These are phyloP conservation scores for Novumbra hubbsi DNA, from an alignment of 2,797 vertebrate genomes.

Conservation along the genomic window DNA sequence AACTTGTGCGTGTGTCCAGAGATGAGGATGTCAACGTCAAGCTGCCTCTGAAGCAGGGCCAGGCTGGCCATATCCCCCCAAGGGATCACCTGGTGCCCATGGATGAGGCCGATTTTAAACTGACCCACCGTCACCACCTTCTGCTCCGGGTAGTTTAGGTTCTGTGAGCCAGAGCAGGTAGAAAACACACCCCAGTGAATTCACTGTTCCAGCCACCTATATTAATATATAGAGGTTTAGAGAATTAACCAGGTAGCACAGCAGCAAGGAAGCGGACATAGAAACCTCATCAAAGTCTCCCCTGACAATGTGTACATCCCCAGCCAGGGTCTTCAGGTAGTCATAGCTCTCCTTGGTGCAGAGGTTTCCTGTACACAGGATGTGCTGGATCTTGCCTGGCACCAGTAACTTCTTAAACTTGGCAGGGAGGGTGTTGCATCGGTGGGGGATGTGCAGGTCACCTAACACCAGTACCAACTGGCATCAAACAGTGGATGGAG, in stretches of 20 bases:
- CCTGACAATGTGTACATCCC: constrained; percentile 95
- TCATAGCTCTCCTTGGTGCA: constrained; percentile 99
- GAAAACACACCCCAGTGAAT: neutral
- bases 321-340: constrained; percentile 98
- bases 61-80: constrained; percentile 98
- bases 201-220: neutral
- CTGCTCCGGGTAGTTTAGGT: constrained; percentile 97
- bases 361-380: constrained; percentile 98
- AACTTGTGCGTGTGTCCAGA: constrained; percentile 99
- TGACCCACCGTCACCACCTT: constrained; percentile 99
- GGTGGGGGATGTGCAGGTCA: constrained; percentile 97
- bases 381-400: constrained; percentile 98
- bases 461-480: constrained; percentile 99
- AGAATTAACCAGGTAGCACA: neutral
- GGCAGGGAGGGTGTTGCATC: constrained; percentile 96
- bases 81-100: constrained; percentile 96
- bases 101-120: constrained; percentile 98
- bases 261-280: neutral
- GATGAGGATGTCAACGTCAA: constrained; percentile 98
- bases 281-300: constrained; percentile 96
- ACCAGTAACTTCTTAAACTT: constrained; percentile 99
- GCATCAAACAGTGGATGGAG: constrained; percentile 25
- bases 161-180: constrained; percentile 65
- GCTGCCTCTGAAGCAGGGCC: constrained; percentile 92
- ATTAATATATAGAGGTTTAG: neutral